Base-by-base conservation (phyloP, 2,113 vertebrate genomes). In the Stomatorhinus ivindoensis region DNA sequence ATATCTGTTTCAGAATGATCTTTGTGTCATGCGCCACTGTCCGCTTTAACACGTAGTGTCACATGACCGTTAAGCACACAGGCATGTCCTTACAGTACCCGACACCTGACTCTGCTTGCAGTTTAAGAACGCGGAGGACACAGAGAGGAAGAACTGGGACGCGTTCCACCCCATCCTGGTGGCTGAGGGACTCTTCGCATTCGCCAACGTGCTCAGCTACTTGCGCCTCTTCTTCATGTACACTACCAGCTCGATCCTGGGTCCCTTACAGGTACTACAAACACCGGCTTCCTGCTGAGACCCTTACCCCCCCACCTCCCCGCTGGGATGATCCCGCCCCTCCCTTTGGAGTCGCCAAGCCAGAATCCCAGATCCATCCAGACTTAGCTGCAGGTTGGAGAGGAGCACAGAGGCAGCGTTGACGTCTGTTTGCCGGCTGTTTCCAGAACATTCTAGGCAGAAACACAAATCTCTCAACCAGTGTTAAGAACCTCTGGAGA, bases 161-260 rank as follows among this genome's bases (percentile, higher is more conserved):
- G 98, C 98, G 3, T 99, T 98, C 93, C 98, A 99, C 89, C 98
- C 98, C 90, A 98, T 98, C 17, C 93, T 99, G 55, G 98, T 99
- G 91, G 98, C 98, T 0, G 98, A 99, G 94, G 98, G 98, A 13
- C 97, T 99, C 88, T 99, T 99, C 93, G 98, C 98, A 86, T 98
- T 99, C 89, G 98, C 98, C 76, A 99, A 99, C 35, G 96, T 99
- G 88, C 96, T 99, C 9, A 99, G 98, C 93, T 99, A 99, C 76
- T 96, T 99, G 65, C 97, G 98, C 9, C 98, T 99, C 53, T 99
- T 99, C 96, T 99, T 99, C 93, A 99, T 99, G 98, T 99, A 99
- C 94, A 99, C 98, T 89, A 99, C 98, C 92, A 99, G 98, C 95
- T 99, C 98, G 91, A 97, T 99, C 92, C 94, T 99, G 93, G 98